Conservation (phyloP, 2,113 vertebrate genomes). For the Takifugu flavidus region DNA sequence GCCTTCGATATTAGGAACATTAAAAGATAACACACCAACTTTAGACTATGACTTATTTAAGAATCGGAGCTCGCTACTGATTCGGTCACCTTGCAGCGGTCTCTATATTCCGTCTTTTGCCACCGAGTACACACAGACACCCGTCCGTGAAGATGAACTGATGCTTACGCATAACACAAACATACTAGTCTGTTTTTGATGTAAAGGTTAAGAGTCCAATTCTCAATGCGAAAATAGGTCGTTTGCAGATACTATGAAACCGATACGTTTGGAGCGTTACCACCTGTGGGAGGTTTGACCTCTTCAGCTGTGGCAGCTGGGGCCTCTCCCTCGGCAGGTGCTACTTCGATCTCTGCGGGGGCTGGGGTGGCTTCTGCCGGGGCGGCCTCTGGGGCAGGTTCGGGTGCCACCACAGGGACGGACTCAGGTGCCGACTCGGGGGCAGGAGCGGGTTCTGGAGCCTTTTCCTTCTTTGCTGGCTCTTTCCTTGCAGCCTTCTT, state of each 20-base stretch:
- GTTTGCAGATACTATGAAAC: not conserved
- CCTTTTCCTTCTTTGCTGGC: constrained; percentile 58
- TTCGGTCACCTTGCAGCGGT: constrained; percentile 2
- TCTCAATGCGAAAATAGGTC: not conserved
- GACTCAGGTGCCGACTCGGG: constrained; percentile 26
- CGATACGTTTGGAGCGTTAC: constrained; percentile 47
- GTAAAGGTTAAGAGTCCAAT: constrained; percentile 11
- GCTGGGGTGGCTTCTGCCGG: constrained; percentile 11
- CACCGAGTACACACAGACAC: not conserved
- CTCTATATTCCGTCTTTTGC: not conserved
- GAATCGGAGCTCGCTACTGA: not conserved
- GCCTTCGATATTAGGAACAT: no score
- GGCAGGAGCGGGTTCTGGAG: constrained; percentile 18
- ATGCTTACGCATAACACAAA: constrained; percentile 12
- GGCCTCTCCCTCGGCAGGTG: constrained; percentile 38
- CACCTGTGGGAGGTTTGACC: constrained; percentile 42
- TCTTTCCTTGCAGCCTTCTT: constrained; percentile 72
- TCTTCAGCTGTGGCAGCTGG: constrained; percentile 50
- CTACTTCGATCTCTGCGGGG: constrained; percentile 1
- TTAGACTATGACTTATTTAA: not conserved
- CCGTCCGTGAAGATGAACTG: constrained; percentile 18
- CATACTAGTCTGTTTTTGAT: not conserved
- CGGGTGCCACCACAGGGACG: constrained; percentile 9
- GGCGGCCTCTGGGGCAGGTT: constrained; percentile 11
- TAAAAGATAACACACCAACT: no score